Evolutionary conservation across 2,888 invertebrate genomes (phyloP), one percentile per base, ranked within the genome.

Genomic region (Eustalomyia histrio): DNA sequence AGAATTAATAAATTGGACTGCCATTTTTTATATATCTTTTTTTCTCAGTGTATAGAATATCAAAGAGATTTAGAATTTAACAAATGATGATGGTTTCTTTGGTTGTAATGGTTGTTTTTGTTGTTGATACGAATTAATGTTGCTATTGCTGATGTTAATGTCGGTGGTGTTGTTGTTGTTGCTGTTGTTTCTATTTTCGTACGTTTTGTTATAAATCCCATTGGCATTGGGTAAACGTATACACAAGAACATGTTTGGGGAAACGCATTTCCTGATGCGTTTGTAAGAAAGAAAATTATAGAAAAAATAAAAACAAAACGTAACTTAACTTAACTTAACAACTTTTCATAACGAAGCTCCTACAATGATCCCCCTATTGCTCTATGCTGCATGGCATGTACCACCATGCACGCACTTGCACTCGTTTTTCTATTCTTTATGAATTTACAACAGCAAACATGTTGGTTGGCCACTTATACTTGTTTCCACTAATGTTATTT

Each of bases 181-280:
- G n/a, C n/a, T n/a, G 24, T 33, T 74, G 67, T 67, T 67, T 78
- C 71, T 79, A 74, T 75, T 74, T 69, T 65, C 50, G 55, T 67
- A 60, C 35, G 29, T 67, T 7, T 58, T 57, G 61, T 65, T 68
- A 78, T 79, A 81, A 79, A 78, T 76, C 73, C 74, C 79, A 80
- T 74, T 83, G 84, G 84, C 80, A 83, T 81, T 84, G 83, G 75
- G 78, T 74, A 67, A 63, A 73, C 47, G 39, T 43, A 57, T 47
- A 55, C 5, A 39, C 18, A 39, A 61, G 52, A 64, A 24, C 64
- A 58, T 50, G 68, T 74, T 75, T 83, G 79, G 65, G 78, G 58
- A 76, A 83, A 84, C 83, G 82, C 82, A 84, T 81, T 84, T 84
- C 83, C 83, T 84, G 79, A 72, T 76, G 69, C 79, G 74, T 57